These are phyloP conservation scores for Sinella curviseta DNA, from an alignment of 1,140 invertebrate species.

Conservation along the genomic window DNA sequence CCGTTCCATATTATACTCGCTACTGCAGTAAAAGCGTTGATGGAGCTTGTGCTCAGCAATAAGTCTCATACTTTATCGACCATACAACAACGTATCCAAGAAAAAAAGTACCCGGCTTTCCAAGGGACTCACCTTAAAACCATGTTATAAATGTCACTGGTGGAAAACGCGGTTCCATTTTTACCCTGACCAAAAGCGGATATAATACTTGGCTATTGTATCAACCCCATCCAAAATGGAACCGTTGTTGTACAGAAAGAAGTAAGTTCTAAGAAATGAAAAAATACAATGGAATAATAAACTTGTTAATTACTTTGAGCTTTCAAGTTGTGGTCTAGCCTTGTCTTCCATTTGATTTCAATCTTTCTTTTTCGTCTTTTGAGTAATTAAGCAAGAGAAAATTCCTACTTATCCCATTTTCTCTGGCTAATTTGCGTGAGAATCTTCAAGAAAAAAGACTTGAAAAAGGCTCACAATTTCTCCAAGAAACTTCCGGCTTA, in stretches of 20 bases:
- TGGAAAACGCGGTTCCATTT: too few relatives aligned
- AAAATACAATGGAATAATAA: too few relatives aligned
- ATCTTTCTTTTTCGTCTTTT: not conserved
- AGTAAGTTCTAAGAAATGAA: too few relatives aligned
- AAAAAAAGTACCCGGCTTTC: too few relatives aligned
- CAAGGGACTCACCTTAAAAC: too few relatives aligned
- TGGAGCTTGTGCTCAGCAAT: not conserved
- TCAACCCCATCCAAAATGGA: too few relatives aligned
- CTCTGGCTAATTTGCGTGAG: constrained; percentile 1
- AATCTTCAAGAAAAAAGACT: not conserved
- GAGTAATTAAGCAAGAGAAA: not conserved
- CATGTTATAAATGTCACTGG: too few relatives aligned
- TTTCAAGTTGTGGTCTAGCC: not conserved
- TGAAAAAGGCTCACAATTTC: not conserved
- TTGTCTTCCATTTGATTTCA: not conserved
- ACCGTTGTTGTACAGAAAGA: too few relatives aligned
- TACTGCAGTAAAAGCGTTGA: too few relatives aligned
- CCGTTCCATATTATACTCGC: not conserved
- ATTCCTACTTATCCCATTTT: constrained; percentile 1
- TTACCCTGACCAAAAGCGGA: too few relatives aligned
- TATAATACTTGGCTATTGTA: too few relatives aligned
- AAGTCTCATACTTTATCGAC: not conserved
- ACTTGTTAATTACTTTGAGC: not conserved
- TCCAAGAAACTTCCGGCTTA: too few relatives aligned
- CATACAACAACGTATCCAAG: not conserved